These are phyloP conservation scores for Henricia sp. DNA, from an alignment of 53 echinoderm and acorn worm genomes.

Conservation along the genomic window DNA sequence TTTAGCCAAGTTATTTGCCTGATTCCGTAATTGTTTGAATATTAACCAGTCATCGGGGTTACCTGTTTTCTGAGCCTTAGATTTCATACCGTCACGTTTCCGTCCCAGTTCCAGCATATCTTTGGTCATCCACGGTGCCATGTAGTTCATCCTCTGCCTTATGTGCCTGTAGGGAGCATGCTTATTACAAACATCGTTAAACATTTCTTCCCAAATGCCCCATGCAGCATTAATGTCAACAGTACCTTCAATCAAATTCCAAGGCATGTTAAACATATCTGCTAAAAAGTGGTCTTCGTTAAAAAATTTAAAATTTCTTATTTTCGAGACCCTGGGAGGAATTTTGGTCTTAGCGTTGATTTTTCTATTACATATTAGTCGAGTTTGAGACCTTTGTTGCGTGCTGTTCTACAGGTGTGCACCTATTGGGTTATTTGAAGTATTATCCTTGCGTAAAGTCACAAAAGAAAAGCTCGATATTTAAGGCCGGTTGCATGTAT, in stretches of 20 bases:
- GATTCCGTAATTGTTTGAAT: not conserved
- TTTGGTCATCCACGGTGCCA: not conserved
- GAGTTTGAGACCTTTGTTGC: no score
- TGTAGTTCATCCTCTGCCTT: not conserved
- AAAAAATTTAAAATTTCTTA: not conserved
- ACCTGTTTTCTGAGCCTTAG: conserved; percentile 4
- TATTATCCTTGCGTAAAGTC: no score
- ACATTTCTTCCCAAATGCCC: not conserved
- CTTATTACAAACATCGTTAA: not conserved
- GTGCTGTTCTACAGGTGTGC: no score
- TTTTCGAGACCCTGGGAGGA: not conserved
- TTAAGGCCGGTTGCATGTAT: no score
- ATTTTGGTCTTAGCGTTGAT: not conserved
- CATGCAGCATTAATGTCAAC: not conserved
- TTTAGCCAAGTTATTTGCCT: not conserved
- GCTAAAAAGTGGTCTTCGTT: no score
- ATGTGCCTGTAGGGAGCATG: conserved; percentile 9
- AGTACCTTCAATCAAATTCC: not conserved
- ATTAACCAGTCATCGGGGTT: not conserved
- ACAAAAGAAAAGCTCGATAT: no score
- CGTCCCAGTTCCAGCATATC: conserved; percentile 12
- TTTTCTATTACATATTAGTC: not conserved
- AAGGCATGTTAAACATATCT: not conserved
- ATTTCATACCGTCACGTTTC: not conserved
- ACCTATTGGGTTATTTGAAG: no score